These are phyloP conservation scores for Drosophila multiciliata DNA, from an alignment of 2,888 invertebrate genomes.

Conservation along the genomic window DNA sequence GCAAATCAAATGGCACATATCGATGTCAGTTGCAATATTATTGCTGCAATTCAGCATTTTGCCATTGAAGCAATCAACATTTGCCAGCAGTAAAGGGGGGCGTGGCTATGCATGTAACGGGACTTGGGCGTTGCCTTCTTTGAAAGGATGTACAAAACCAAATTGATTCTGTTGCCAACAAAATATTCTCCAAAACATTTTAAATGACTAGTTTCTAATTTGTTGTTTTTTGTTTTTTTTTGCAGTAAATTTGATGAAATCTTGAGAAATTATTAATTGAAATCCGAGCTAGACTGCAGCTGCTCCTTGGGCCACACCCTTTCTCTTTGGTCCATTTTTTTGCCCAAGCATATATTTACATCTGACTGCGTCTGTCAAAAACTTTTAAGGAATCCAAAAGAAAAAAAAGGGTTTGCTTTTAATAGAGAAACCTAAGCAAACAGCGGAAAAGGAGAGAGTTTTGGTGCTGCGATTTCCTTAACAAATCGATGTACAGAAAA, in stretches of 20 bases:
- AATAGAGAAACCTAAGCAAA: slow-evolving; percentile 63
- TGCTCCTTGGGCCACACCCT: slow-evolving; percentile 67
- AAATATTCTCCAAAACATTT: slow-evolving; percentile 5
- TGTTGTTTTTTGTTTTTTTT: neutral
- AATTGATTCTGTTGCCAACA: slow-evolving; percentile 45
- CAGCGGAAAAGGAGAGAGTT: slow-evolving; percentile 31
- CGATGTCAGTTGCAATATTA: slow-evolving; percentile 77
- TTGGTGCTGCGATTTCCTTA: slow-evolving; percentile 31
- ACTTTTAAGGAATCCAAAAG: slow-evolving; percentile 57
- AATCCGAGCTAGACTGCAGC: slow-evolving; percentile 67
- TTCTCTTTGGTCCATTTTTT: neutral
- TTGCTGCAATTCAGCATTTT: slow-evolving; percentile 76
- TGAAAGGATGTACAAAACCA: slow-evolving; percentile 40
- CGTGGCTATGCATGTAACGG: slow-evolving; percentile 23
- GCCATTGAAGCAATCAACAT: slow-evolving; percentile 57
- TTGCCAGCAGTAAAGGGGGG: slow-evolving; percentile 5
- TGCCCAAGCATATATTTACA: slow-evolving; percentile 54
- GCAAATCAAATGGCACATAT: slow-evolving; percentile 80
- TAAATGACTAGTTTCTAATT: neutral
- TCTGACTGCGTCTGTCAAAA: slow-evolving; percentile 75
- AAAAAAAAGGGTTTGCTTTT: slow-evolving; percentile 44
- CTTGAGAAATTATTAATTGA: slow-evolving; percentile 48
- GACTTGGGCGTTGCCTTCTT: slow-evolving; percentile 53
- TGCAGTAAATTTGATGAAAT: neutral
- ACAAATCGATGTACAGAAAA: slow-evolving; percentile 47